phyloP scores from a whole-genome alignment of 37 sponge, comb jelly and placozoan genomes.

The Cliona cf. orientalis region DNA sequence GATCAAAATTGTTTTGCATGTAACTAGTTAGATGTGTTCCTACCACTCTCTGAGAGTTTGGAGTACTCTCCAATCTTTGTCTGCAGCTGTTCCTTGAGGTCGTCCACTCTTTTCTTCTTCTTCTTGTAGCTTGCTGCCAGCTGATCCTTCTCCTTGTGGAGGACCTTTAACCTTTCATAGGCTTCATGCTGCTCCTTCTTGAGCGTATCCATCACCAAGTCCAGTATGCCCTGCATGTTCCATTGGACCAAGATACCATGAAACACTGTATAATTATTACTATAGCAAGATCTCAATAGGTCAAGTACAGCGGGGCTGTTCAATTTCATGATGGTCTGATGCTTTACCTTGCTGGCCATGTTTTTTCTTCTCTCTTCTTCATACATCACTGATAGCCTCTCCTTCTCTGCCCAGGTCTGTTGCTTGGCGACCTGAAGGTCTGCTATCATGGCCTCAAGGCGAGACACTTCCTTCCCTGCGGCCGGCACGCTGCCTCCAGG shows the following conservation, averaged over 20 bases:
- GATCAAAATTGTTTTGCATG: neutral
- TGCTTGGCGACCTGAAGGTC: slow-evolving; percentile 16
- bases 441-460: slow-evolving; percentile 14
- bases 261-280: neutral
- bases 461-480: slow-evolving; percentile 1
- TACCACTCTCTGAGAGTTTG: slow-evolving; percentile 13
- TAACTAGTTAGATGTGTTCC: neutral
- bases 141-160: neutral
- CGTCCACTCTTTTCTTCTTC: neutral
- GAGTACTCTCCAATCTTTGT: slow-evolving; percentile 1
- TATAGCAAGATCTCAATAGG: no score
- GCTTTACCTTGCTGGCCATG: slow-evolving; percentile 8
- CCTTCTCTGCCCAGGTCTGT: slow-evolving; percentile 18
- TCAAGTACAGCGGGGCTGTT: no score
- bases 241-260: neutral
- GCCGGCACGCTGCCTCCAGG: neutral
- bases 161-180: neutral
- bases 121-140: neutral
- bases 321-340: neutral
- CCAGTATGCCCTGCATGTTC: slow-evolving; percentile 1
- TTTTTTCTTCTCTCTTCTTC: slow-evolving; percentile 23
- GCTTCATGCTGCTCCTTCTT: slow-evolving; percentile 18
- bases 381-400: slow-evolving; percentile 18
- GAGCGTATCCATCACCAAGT: slow-evolving; percentile 5
- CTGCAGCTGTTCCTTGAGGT: slow-evolving; percentile 9